Evolutionary conservation across 2,797 vertebrate species (phyloP).

Genomic region (Lophotriccus pileatus): DNA sequence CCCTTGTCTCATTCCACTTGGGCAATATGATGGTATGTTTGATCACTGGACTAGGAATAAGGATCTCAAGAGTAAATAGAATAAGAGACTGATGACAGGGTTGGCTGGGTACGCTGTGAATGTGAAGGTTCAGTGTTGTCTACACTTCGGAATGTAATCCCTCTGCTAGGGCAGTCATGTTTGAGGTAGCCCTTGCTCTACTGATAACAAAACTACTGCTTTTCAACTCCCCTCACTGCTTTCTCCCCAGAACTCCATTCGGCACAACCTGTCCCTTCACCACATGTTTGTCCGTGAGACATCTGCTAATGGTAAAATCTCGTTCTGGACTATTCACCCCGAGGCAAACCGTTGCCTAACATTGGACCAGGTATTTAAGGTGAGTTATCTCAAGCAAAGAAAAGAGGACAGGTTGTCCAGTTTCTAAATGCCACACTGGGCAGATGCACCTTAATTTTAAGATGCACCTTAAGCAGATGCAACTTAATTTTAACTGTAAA

Average conservation of each 20-base stretch:
- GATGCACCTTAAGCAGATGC: no score
- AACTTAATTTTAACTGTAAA: background rate
- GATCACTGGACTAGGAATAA: background rate
- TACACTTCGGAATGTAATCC: background rate
- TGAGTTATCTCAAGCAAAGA: constrained; percentile 52
- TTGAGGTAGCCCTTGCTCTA: background rate
- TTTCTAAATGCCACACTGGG: background rate
- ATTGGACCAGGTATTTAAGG: constrained; percentile 92
- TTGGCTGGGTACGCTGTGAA: background rate
- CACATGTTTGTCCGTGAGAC: constrained; percentile 95
- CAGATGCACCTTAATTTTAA: background rate
- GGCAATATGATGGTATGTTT: background rate
- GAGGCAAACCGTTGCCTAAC: constrained; percentile 93
- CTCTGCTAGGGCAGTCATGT: background rate
- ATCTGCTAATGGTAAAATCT: constrained; percentile 85
- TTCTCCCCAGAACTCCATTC: constrained; percentile 89
- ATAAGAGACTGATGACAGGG: background rate
- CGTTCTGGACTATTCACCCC: constrained; percentile 96
- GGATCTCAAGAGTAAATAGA: background rate
- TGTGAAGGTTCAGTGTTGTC: background rate
- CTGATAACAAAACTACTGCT: background rate
- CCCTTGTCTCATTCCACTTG: background rate
- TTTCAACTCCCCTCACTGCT: background rate
- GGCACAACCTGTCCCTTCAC: constrained; percentile 95
- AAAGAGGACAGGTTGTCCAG: background rate